Evolutionary conservation across 2,113 vertebrate genomes (phyloP), one percentile per base, ranked within the genome.

Genomic region (Micronycteris hirsuta): DNA sequence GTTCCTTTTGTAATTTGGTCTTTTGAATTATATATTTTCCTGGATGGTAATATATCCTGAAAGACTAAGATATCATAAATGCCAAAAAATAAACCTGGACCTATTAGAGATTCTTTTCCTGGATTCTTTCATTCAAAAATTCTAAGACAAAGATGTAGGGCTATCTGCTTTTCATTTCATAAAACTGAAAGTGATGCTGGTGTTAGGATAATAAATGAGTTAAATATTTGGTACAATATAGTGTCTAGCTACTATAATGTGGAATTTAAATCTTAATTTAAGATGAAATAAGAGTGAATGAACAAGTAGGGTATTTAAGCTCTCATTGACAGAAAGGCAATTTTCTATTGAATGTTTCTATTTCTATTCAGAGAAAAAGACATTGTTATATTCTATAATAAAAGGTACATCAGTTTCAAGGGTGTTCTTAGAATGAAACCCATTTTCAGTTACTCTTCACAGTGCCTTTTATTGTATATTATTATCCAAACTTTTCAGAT

Each of bases 31-130:
- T 56, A 45, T 89, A 92, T 89, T 92, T 95, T 94, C 81, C 85
- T 93, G 96, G 94, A 98, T 86, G 22, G 11, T 96, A 96, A 71
- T 84, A 95, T 84, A 1, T 92, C 71, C 47, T 96, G 96, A 98
- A 98, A 97, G 81, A 65, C 70, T 85, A 84, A 93, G 77, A 88
- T 65, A 82, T 19, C 41, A 94, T 70, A 95, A 97, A 96, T 97
- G 83, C 74, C 96, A 80, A 86, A 97, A 95, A 87, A 28, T 83
- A 96, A 98, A 97, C 54, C 94, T 97, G 81, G 83, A 94, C 96
- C 56, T 84, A 96, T 74, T 97, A 96, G 96, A 98, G 70, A 83
- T 91, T 85, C 10, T 63, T 86, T 86, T 49, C 2, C 3, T 38
- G 26, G 52, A 5, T 10, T 0, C 77, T 47, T 77, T 96, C 26